These are phyloP conservation scores for Pseudorectes ferrugineus DNA, from an alignment of 2,113 vertebrate genomes.

Conservation along the genomic window DNA sequence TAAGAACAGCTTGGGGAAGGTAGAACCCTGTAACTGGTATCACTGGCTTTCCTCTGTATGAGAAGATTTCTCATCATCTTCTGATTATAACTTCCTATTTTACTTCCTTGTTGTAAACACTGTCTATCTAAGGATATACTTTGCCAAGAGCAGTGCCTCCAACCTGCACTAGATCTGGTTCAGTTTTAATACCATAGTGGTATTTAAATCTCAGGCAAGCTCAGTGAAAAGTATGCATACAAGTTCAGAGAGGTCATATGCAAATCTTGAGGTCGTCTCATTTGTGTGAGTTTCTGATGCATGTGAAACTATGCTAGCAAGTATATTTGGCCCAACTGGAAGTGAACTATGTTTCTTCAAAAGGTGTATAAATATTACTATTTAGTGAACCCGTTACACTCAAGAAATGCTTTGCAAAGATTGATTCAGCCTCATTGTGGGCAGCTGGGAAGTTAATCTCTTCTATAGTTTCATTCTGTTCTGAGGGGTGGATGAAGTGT, in stretches of 20 bases:
- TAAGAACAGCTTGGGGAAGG: conserved; percentile 36
- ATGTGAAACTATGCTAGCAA: not conserved
- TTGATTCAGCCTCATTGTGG: conserved; percentile 32
- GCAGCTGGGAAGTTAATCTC: conserved; percentile 62
- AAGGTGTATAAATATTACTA: conserved; percentile 3
- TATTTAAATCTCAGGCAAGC: not conserved
- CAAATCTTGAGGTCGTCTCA: not conserved
- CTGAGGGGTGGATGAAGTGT: conserved; percentile 64
- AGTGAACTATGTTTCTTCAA: conserved; percentile 7
- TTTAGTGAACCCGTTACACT: conserved; percentile 4
- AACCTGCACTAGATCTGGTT: not conserved
- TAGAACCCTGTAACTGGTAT: not conserved
- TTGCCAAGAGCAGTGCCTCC: not conserved
- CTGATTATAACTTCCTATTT: conserved; percentile 20
- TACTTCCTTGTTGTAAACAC: conserved; percentile 17
- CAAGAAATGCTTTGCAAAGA: conserved; percentile 47
- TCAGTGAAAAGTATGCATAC: not conserved
- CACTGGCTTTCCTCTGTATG: not conserved
- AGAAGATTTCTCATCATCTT: conserved; percentile 15
- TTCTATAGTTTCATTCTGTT: conserved; percentile 66
- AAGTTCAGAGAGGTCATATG: not conserved
- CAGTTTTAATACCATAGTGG: not conserved
- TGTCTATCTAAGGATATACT: not conserved
- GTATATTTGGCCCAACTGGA: not conserved
- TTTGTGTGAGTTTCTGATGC: conserved; percentile 1